phyloP scores from a whole-genome alignment of 1,140 invertebrate genomes.

The Lordiphosa stackelbergi region DNA sequence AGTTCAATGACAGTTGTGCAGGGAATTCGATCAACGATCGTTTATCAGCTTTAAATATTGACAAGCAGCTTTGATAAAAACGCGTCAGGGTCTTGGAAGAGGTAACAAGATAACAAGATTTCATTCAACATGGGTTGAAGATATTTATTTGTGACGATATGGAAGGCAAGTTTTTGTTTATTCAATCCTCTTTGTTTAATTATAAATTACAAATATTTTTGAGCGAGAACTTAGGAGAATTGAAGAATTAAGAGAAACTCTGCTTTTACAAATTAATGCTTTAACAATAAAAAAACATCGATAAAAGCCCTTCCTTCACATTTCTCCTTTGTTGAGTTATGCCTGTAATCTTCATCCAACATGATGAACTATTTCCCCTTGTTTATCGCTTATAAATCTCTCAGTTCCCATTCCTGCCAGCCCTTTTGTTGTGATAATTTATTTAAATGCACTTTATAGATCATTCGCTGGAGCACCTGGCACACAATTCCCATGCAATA shows the following conservation, averaged over 20 bases:
- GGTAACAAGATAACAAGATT: too few species aligned
- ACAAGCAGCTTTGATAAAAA: conserved; percentile 59
- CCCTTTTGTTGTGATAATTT: conserved; percentile 57
- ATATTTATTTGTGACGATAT: too few species aligned
- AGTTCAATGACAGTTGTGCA: conserved; percentile 68
- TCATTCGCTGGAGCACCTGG: conserved; percentile 48
- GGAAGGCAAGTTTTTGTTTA: too few species aligned
- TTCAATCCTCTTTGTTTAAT: too few species aligned
- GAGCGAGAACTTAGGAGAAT: too few species aligned
- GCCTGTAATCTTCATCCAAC: conserved; percentile 8
- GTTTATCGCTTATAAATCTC: conserved; percentile 45
- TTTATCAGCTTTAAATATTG: conserved; percentile 56
- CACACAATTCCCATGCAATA: conserved; percentile 22
- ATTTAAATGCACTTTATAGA: conserved; percentile 67
- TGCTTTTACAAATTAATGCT: too few species aligned
- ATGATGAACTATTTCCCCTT: conserved; percentile 16
- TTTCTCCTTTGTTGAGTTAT: background rate
- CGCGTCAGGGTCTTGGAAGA: conserved; percentile 6
- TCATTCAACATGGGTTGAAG: too few species aligned
- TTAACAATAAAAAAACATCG: too few species aligned
- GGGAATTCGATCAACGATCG: conserved; percentile 58
- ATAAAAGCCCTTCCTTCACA: too few species aligned
- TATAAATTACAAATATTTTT: too few species aligned
- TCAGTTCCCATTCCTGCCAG: conserved; percentile 6
- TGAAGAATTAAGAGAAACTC: too few species aligned